Conservation (phyloP, 2,797 vertebrate genomes). For the Tragelaphus eurycerus region DNA sequence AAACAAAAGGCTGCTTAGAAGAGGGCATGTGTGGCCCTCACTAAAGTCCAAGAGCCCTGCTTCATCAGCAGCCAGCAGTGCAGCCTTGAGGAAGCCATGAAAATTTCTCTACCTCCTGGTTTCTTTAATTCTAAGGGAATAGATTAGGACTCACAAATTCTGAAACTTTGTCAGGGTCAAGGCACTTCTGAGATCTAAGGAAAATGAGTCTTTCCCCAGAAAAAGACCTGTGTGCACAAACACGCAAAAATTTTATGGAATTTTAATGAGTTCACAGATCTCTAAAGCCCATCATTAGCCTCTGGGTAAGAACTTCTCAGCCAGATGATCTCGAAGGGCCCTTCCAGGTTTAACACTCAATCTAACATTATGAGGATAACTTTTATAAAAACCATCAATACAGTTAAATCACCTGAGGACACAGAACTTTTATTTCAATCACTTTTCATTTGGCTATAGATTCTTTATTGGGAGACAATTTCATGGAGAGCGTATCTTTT, state of each 20-base stretch:
- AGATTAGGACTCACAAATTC: not conserved
- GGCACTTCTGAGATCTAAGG: not conserved
- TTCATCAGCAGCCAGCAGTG: not conserved
- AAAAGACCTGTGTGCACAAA: not conserved
- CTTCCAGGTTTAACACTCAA: not conserved
- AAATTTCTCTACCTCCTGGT: not conserved
- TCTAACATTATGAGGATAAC: not conserved
- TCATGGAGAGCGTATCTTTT: constrained; percentile 14
- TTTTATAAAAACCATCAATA: constrained; percentile 3
- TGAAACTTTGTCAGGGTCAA: not conserved
- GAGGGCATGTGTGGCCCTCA: not conserved
- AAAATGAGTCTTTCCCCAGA: not conserved
- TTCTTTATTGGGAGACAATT: constrained; percentile 55
- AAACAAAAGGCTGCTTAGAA: not conserved
- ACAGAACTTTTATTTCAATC: constrained; percentile 19
- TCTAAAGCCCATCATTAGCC: not conserved
- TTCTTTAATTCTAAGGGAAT: not conserved
- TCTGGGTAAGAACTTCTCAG: not conserved
- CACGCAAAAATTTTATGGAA: not conserved
- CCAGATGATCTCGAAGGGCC: not conserved
- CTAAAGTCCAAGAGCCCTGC: not conserved
- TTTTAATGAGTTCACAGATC: not conserved
- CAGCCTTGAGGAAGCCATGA: not conserved
- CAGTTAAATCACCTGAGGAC: not conserved
- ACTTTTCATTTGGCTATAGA: constrained; percentile 42